Conservation (phyloP, 1,140 invertebrate species). For the Chionoecetes opilio region DNA sequence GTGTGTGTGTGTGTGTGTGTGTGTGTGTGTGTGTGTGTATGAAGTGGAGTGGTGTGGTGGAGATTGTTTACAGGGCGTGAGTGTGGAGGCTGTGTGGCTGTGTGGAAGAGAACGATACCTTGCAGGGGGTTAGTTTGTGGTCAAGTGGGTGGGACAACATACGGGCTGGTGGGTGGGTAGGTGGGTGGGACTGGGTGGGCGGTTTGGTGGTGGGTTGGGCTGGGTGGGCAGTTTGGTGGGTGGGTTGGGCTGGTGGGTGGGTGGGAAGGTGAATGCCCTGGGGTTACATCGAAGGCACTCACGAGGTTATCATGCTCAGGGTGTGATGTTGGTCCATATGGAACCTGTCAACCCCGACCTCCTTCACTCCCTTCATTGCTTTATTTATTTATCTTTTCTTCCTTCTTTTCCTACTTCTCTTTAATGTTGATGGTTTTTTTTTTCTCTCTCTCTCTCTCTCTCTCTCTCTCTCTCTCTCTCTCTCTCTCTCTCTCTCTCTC, state of each 20-base stretch:
- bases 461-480: too few species aligned
- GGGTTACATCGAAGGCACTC: too few species aligned
- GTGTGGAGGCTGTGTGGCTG: neutral
- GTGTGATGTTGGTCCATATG: too few species aligned
- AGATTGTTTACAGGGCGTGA: neutral
- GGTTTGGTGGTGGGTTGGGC: neutral
- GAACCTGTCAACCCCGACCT: too few species aligned
- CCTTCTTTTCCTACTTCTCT: too few species aligned
- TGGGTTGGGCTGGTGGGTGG: neutral
- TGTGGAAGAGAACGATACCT: neutral
- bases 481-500: too few species aligned
- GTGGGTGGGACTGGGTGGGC: neutral
- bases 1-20: constrained; percentile 16
- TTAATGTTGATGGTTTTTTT: too few species aligned
- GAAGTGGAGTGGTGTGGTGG: neutral
- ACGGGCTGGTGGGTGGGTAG: neutral
- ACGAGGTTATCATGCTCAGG: too few species aligned
- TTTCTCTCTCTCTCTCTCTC: too few species aligned
- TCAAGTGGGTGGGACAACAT: neutral
- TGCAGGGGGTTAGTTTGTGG: neutral
- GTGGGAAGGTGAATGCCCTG: too few species aligned
- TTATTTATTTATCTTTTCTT: too few species aligned
- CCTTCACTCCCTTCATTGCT: too few species aligned
- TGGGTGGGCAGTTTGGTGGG: neutral
- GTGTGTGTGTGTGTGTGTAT: constrained; percentile 60